phyloP scores from a whole-genome alignment of 2,797 vertebrate genomes.

The Molossus molossus region DNA sequence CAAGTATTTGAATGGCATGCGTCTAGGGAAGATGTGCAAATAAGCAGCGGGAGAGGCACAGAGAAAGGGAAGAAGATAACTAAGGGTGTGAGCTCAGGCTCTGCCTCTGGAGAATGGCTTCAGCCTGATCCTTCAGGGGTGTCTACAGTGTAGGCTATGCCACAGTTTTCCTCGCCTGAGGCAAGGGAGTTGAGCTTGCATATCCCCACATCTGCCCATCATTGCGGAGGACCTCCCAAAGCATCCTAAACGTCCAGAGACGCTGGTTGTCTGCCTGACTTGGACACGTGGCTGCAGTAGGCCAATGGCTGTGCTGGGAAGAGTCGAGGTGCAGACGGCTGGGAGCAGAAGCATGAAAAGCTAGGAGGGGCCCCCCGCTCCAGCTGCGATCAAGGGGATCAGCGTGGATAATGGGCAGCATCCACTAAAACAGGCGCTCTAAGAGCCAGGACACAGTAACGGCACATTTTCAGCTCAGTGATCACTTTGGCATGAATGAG shows the following conservation, averaged over 20 bases:
- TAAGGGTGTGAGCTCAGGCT: neutral
- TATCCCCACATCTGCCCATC: neutral
- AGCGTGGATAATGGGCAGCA: neutral
- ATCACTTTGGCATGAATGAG: neutral
- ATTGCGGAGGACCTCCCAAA: neutral
- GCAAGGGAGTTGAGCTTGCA: neutral
- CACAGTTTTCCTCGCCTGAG: fast-evolving
- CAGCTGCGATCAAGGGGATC: fast-evolving
- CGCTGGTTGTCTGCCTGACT: neutral
- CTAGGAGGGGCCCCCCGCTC: neutral
- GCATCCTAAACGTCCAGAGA: neutral
- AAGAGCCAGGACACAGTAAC: neutral
- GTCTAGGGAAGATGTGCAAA: neutral
- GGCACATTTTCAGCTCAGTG: neutral
- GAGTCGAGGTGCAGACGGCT: neutral
- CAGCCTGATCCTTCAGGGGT: neutral
- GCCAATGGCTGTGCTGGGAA: neutral
- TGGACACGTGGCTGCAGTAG: neutral
- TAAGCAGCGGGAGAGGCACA: neutral
- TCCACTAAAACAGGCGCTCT: fast-evolving
- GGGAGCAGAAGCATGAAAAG: neutral
- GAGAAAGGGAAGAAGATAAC: neutral
- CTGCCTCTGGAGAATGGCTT: neutral
- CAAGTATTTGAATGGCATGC: neutral
- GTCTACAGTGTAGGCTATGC: too few relatives aligned